Base-by-base conservation (phyloP, 1,140 invertebrate genomes). In the Medauroidea extradentata region DNA sequence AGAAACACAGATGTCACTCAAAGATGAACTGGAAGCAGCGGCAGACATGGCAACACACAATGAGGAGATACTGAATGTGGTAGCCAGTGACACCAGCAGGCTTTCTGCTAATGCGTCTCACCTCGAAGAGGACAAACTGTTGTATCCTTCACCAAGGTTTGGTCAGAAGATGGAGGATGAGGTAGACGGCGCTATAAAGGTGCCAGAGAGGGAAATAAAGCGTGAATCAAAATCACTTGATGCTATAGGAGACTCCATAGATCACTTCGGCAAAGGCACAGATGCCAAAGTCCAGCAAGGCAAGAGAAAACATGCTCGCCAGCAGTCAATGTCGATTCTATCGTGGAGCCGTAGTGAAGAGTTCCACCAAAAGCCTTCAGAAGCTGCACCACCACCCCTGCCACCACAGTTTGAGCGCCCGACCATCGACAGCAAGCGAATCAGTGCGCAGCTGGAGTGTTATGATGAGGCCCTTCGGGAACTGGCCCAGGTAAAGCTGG, bases 391-490 rank as follows among this genome's bases (percentile, higher is more conserved):
- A 7, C 25, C 56, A 42, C 24, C 39, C 1, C 41, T 41, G 11
- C 39, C 51, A 21, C 23, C 48, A 7, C 24, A 43, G n/a, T 23
- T 61, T 13, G 59, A 61, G n/a, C 24, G 59, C 9, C 38, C 57
- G 34, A 24, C 60, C 46, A 27, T 54, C 18, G 63, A 67, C 39
- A 60, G 53, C 23, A 58, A 60, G 29, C 61, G 60, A 41, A 69
- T 69, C n/a, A 67, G 65, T 54, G 63, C 61, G 8, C 68, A 69
- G 54, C 53, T 69, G 7, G 50, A 67, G 41, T 69, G 68, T 51
- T 69, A 69, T 49, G 68, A 69, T 59, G 63, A 68, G 63, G 68
- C 68, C 14, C 42, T 69, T 3, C 57, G 68, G 24, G 66, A 69
- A 34, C 48, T 68, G 11, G 67, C 65, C n/a, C 56, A 51, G 21